Evolutionary conservation across 1,140 invertebrate species (phyloP).

Genomic region (Drosophila nikananu): DNA sequence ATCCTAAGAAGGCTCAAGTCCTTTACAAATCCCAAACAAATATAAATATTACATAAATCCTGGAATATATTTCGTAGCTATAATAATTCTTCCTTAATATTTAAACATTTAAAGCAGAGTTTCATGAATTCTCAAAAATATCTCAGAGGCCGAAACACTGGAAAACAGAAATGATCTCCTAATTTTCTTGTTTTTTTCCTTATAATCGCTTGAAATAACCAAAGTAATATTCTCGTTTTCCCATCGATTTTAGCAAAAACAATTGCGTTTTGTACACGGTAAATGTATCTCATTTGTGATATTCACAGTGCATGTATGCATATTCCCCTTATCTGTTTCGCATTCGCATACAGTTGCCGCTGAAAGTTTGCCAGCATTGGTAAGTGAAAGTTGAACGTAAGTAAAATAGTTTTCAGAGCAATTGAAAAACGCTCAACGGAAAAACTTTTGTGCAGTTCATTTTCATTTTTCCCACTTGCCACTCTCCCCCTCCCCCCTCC

Average conservation of each 20-base stretch:
- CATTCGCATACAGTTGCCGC: constrained; percentile 43
- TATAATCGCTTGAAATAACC: not conserved
- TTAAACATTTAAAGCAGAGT: not conserved
- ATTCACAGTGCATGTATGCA: not conserved
- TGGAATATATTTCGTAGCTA: too few species aligned
- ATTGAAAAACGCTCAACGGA: constrained; percentile 71
- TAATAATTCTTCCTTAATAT: not conserved
- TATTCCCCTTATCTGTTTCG: constrained; percentile 6
- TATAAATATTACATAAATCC: too few species aligned
- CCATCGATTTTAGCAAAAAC: not conserved
- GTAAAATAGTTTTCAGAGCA: constrained; percentile 72
- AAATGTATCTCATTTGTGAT: not conserved
- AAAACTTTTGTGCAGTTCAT: constrained; percentile 57
- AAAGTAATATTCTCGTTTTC: not conserved
- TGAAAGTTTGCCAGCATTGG: constrained; percentile 68
- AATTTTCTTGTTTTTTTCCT: not conserved
- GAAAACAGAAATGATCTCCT: not conserved
- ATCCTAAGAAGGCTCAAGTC: too few species aligned
- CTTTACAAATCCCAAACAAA: too few species aligned
- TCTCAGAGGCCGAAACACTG: not conserved
- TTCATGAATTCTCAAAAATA: not conserved
- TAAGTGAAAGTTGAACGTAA: constrained; percentile 67
- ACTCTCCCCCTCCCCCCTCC: too few species aligned
- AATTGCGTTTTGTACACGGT: not conserved
- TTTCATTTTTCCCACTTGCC: constrained; percentile 52